These are phyloP conservation scores for Colletes latitarsis DNA, from an alignment of 1,140 invertebrate genomes.

Conservation along the genomic window DNA sequence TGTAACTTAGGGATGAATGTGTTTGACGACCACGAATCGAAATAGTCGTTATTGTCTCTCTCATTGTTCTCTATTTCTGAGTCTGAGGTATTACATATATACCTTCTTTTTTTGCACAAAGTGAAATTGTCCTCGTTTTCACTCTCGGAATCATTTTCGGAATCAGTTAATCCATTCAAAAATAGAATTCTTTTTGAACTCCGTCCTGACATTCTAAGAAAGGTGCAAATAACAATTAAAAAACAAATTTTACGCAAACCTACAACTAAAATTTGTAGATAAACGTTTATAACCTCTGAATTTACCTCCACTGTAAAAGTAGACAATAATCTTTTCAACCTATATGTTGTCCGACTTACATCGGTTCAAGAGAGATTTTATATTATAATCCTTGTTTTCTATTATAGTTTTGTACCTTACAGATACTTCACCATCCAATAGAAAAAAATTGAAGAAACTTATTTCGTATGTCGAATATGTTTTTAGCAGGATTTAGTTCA, in stretches of 20 bases:
- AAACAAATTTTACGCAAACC: constrained; percentile 35
- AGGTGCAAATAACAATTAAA: constrained; percentile 26
- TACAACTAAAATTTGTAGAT: constrained; percentile 34
- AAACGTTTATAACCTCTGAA: constrained; percentile 32
- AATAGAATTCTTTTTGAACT: constrained; percentile 24
- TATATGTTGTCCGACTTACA: constrained; percentile 11
- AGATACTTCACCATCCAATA: constrained; percentile 32
- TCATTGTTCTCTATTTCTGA: constrained; percentile 33
- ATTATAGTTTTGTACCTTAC: constrained; percentile 19
- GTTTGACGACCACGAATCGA: constrained; percentile 26
- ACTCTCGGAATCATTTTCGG: constrained; percentile 18
- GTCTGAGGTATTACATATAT: constrained; percentile 32
- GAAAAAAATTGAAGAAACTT: constrained; percentile 38
- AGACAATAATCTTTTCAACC: no score
- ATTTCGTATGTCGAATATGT: constrained; percentile 24
- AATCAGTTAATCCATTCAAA: constrained; percentile 19
- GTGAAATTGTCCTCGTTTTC: constrained; percentile 24
- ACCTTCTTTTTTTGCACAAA: constrained; percentile 18
- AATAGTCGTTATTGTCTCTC: constrained; percentile 13
- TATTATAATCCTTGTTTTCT: no score
- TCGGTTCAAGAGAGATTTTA: constrained; percentile 20
- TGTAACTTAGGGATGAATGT: constrained; percentile 29
- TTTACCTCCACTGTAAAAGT: no score
- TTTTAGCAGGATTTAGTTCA: constrained; percentile 32
- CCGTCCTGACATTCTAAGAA: constrained; percentile 31